These are phyloP conservation scores for Globodera ellingtonae DNA, from an alignment of 1,140 invertebrate species.

Conservation along the genomic window DNA sequence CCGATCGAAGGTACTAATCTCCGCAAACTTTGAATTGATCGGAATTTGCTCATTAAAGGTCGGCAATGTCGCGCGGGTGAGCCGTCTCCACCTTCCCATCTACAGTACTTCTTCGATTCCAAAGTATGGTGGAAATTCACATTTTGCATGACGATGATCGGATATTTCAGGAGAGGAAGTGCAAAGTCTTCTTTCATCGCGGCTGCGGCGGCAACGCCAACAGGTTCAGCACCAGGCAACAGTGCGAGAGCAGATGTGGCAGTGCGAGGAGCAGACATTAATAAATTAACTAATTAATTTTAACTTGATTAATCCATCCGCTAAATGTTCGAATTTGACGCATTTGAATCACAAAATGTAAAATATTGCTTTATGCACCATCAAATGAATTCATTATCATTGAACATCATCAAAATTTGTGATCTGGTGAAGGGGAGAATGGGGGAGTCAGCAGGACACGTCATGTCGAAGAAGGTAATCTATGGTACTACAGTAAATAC, in stretches of 20 bases:
- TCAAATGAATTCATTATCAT: too few relatives aligned
- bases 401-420: too few relatives aligned
- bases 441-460: too few relatives aligned
- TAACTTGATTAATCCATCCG: too few relatives aligned
- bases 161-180: conserved; percentile 6
- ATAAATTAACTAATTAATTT: background rate
- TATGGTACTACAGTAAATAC: too few relatives aligned
- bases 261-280: background rate
- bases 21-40: background rate
- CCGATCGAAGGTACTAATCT: background rate
- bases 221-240: conserved; percentile 4
- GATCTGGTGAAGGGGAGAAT: too few relatives aligned
- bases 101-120: conserved; percentile 35
- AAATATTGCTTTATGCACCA: too few relatives aligned
- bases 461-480: too few relatives aligned
- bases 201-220: conserved; percentile 38
- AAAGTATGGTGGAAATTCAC: background rate
- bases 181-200: conserved; percentile 37
- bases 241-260: conserved; percentile 9
- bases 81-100: conserved; percentile 28
- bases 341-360: too few relatives aligned
- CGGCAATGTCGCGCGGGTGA: conserved; percentile 22
- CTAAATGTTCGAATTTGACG: too few relatives aligned
- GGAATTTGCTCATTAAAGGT: background rate
- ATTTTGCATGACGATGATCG: background rate